These are phyloP conservation scores for Drosophila nebulosa DNA, from an alignment of 1,140 invertebrate species.

Conservation along the genomic window DNA sequence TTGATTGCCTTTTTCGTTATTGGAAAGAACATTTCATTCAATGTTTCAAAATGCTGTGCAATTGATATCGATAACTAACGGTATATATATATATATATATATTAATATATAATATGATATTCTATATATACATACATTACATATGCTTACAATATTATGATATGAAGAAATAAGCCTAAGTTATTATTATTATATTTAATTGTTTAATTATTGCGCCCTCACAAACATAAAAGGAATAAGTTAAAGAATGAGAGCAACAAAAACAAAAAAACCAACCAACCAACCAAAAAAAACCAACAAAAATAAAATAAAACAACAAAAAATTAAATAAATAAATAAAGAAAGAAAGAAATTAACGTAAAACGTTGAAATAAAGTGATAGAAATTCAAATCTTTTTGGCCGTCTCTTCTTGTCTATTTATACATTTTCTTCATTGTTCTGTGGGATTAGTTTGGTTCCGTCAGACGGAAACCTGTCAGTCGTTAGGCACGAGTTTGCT, in stretches of 20 bases:
- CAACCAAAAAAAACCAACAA: conserved; percentile 19
- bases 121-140: conserved; percentile 17
- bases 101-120: conserved; percentile 25
- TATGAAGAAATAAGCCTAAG: conserved; percentile 48
- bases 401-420: conserved; percentile 7
- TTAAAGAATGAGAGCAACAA: neutral
- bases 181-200: conserved; percentile 61
- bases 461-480: conserved; percentile 24
- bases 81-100: conserved; percentile 26
- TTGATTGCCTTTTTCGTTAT: conserved; percentile 23
- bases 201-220: conserved; percentile 51
- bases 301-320: conserved; percentile 12
- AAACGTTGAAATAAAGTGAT: conserved; percentile 73
- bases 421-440: conserved; percentile 19
- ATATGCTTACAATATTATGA: conserved; percentile 28
- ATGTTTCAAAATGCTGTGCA: conserved; percentile 57
- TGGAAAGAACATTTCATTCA: conserved; percentile 53
- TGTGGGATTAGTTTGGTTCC: conserved; percentile 20
- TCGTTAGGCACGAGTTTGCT: conserved; percentile 16
- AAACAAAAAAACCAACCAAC: conserved; percentile 20
- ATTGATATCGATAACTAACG: conserved; percentile 39
- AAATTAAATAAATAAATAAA: conserved; percentile 39
- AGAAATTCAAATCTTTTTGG: conserved; percentile 40
- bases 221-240: conserved; percentile 27
- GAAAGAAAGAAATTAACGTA: conserved; percentile 57